Conservation (phyloP, 2,888 invertebrate genomes). For the Ophion costatus region DNA sequence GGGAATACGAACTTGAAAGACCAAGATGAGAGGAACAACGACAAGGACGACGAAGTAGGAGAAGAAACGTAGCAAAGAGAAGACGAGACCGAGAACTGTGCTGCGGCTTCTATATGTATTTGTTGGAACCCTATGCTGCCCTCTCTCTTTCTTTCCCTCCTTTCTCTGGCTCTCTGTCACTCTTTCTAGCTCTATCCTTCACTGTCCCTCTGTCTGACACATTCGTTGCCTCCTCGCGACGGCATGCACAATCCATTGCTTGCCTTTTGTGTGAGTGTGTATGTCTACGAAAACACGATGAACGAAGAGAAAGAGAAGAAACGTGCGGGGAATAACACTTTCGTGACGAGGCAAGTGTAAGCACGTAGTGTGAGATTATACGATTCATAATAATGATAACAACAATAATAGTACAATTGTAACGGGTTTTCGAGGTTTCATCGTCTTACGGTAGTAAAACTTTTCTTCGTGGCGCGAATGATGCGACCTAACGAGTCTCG, state of each 20-base stretch:
- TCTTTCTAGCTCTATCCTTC: slow-evolving; percentile 2
- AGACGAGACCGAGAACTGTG: slow-evolving; percentile 39
- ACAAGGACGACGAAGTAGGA: slow-evolving; percentile 44
- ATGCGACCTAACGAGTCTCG: slow-evolving; percentile 30
- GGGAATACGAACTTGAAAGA: slow-evolving; percentile 68
- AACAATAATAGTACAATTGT: slow-evolving; percentile 24
- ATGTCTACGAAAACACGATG: slow-evolving; percentile 33
- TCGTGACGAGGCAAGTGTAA: slow-evolving; percentile 16
- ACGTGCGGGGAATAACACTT: slow-evolving; percentile 54
- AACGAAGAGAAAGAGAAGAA: slow-evolving; percentile 42
- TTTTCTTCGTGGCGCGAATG: slow-evolving; percentile 17
- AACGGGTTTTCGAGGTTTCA: slow-evolving; percentile 44
- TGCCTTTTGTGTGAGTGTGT: background rate
- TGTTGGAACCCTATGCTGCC: slow-evolving; percentile 51
- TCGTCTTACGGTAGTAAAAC: slow-evolving; percentile 23
- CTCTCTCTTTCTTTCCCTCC: slow-evolving; percentile 20
- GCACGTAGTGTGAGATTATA: slow-evolving; percentile 26
- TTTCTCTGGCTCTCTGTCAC: slow-evolving; percentile 14
- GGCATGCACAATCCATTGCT: slow-evolving; percentile 37
- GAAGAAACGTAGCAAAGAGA: slow-evolving; percentile 29
- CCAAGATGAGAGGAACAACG: slow-evolving; percentile 51
- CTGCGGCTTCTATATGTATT: slow-evolving; percentile 34
- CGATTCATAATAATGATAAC: slow-evolving; percentile 43
- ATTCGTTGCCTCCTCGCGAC: slow-evolving; percentile 41
- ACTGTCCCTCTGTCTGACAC: slow-evolving; percentile 32